phyloP scores from a whole-genome alignment of 1,140 invertebrate genomes.

The Plectrocnemia conspersa region DNA sequence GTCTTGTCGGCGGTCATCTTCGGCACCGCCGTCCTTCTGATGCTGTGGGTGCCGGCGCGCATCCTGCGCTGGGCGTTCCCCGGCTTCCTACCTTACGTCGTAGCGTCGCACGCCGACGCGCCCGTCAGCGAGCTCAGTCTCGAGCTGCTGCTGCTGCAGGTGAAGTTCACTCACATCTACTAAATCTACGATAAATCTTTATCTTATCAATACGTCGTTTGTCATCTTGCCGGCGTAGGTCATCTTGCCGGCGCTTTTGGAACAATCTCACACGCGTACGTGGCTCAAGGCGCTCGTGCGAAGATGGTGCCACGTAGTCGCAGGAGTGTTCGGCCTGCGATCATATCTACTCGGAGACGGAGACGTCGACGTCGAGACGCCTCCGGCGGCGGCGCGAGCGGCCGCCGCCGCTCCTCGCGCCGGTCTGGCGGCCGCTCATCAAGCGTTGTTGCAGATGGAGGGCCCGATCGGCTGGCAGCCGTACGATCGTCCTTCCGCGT shows the following conservation, averaged over 20 bases:
- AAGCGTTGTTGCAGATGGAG: slow-evolving; percentile 72
- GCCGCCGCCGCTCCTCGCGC: slow-evolving; percentile 39
- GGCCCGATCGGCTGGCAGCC: slow-evolving; percentile 79
- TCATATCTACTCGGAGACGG: slow-evolving; percentile 83
- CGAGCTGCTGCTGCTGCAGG: slow-evolving; percentile 89
- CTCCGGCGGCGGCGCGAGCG: slow-evolving; percentile 36
- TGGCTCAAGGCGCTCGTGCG: slow-evolving; percentile 87
- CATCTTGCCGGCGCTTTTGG: slow-evolving; percentile 89
- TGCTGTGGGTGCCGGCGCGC: slow-evolving; percentile 92
- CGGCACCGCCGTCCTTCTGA: slow-evolving; percentile 90
- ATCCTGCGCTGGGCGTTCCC: slow-evolving; percentile 81
- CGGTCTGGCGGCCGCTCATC: slow-evolving; percentile 76
- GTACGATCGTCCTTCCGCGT: slow-evolving; percentile 79
- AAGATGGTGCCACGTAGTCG: slow-evolving; percentile 83
- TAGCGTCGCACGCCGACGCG: slow-evolving; percentile 76
- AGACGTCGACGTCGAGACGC: slow-evolving; percentile 40
- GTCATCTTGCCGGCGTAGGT: slow-evolving; percentile 53
- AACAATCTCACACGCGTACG: slow-evolving; percentile 90
- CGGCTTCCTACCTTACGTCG: slow-evolving; percentile 89
- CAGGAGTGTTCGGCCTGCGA: slow-evolving; percentile 79
- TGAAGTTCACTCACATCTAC: slow-evolving; percentile 36
- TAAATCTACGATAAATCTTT: background rate
- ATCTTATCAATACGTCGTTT: slow-evolving; percentile 8
- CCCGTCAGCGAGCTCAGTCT: slow-evolving; percentile 85
- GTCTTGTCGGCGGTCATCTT: slow-evolving; percentile 93